A percentile compares a stretch with the other conserved stretches of the same genome.
These are phyloP conservation scores for Polietes domitor DNA, from an alignment of 2,888 invertebrate genomes.

Conservation along the genomic window DNA sequence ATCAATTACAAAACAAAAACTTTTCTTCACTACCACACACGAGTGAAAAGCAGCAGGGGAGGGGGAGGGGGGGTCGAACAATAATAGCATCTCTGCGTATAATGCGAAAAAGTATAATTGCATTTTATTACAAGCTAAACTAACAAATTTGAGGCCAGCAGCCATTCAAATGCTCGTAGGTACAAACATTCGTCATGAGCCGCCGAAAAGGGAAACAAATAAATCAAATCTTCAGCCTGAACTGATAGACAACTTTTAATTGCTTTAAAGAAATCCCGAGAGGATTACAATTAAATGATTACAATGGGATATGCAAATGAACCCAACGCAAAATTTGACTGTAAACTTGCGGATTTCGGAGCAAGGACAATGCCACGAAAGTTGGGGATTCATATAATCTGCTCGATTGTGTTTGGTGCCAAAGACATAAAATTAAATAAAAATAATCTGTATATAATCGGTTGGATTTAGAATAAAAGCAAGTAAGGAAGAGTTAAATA, in stretches of 20 bases:
- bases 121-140: neutral
- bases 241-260: constrained; percentile 60
- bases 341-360: neutral
- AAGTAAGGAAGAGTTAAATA: no score
- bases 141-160: neutral
- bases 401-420: no score
- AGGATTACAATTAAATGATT: neutral
- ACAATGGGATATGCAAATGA: neutral
- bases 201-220: neutral
- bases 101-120: neutral
- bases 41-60: neutral
- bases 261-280: constrained; percentile 59
- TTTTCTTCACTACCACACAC: constrained; percentile 43
- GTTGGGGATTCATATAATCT: no score
- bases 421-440: no score
- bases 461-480: no score
- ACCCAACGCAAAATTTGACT: neutral
- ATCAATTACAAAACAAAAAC: constrained; percentile 33
- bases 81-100: neutral
- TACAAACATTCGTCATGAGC: no score
- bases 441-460: no score
- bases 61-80: neutral
- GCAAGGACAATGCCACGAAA: no score
- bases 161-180: neutral
- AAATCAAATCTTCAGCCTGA: constrained; percentile 37